A percentile compares a stretch with the other conserved stretches of the same genome.
Evolutionary conservation across 2,888 invertebrate species (phyloP).

Genomic region (Cataglyphis cursor): DNA sequence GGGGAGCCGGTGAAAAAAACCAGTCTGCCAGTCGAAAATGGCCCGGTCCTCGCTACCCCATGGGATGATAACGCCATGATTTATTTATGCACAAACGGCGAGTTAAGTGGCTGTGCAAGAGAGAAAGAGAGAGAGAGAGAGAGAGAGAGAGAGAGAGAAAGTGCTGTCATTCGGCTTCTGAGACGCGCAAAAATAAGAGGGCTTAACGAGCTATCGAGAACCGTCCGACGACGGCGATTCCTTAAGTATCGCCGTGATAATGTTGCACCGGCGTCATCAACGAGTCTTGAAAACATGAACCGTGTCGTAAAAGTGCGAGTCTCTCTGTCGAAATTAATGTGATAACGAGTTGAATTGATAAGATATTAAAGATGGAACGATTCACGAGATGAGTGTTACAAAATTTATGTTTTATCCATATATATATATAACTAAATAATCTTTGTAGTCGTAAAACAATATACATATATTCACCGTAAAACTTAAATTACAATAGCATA

Average conservation of each 20-base stretch:
- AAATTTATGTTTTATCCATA: neutral
- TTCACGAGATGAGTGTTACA: neutral
- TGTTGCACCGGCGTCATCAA: neutral
- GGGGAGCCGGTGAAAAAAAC: constrained; percentile 39
- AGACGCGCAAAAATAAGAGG: constrained; percentile 37
- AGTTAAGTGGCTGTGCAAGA: constrained; percentile 34
- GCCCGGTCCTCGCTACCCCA: constrained; percentile 31
- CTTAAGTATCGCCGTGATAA: constrained; percentile 36
- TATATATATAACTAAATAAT: neutral
- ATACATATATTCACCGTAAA: neutral
- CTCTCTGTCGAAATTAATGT: neutral
- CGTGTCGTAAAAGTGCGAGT: constrained; percentile 21
- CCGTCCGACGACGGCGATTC: constrained; percentile 17
- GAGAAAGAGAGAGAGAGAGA: neutral
- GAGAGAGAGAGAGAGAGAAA: neutral
- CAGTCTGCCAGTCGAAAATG: constrained; percentile 57
- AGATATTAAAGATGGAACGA: neutral
- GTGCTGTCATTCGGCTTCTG: constrained; percentile 37
- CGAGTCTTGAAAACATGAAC: neutral
- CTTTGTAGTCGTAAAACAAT: neutral
- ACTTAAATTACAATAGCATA: neutral
- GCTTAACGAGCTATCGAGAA: constrained; percentile 43
- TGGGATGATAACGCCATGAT: constrained; percentile 44
- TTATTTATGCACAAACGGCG: constrained; percentile 48
- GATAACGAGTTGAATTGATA: neutral